Evolutionary conservation across 2,888 invertebrate species (phyloP).

Genomic region (Xanthorhoe designata): DNA sequence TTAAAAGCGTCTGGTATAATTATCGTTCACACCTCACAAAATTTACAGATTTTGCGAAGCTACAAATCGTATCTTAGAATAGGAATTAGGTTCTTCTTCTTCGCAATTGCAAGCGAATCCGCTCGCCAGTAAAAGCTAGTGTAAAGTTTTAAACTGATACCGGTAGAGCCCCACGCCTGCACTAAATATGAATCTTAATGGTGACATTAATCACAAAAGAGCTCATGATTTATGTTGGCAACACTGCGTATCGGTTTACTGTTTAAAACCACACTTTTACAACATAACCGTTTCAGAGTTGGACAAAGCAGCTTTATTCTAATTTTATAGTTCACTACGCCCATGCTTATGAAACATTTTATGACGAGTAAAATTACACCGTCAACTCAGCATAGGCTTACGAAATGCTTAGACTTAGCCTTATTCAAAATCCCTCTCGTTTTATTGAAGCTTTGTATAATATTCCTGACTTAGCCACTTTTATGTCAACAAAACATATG

Average conservation of each 20-base stretch:
- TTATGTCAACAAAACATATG: not conserved
- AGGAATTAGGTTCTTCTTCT: not conserved
- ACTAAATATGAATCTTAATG: constrained; percentile 83
- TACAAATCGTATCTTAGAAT: too few relatives aligned
- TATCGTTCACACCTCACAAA: too few relatives aligned
- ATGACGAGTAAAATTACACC: constrained; percentile 38
- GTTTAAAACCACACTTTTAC: constrained; percentile 59
- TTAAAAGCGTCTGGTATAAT: too few relatives aligned
- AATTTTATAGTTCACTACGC: constrained; percentile 63
- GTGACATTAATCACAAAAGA: constrained; percentile 83
- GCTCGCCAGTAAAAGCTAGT: not conserved
- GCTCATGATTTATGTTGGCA: constrained; percentile 74
- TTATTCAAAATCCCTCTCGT: not conserved
- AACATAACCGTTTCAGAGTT: constrained; percentile 51
- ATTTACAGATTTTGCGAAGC: too few relatives aligned
- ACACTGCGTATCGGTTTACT: constrained; percentile 64
- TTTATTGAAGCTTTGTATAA: not conserved
- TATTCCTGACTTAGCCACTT: not conserved
- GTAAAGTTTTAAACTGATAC: not conserved
- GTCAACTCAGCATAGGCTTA: constrained; percentile 17
- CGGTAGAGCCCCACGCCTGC: constrained; percentile 50
- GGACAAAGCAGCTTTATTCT: constrained; percentile 68
- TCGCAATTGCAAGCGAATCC: not conserved
- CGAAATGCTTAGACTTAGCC: constrained; percentile 21
- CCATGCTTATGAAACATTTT: constrained; percentile 48